phyloP scores from a whole-genome alignment of 2,797 vertebrate genomes.

The Tympanoctomys barrerae region DNA sequence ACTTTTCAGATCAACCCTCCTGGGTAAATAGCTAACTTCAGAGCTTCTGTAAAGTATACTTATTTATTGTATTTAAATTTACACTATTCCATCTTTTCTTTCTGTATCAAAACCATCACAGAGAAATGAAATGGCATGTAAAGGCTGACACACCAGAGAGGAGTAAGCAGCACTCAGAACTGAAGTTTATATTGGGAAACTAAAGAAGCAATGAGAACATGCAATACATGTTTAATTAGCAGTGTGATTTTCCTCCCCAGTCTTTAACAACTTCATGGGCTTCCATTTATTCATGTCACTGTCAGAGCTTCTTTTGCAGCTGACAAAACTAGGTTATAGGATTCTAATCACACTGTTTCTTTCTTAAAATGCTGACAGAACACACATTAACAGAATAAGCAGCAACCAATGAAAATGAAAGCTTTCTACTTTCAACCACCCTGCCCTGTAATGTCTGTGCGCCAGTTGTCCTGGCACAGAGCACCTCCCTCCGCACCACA shows the following conservation, averaged over 20 bases:
- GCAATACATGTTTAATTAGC: neutral
- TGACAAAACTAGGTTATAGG: constrained; percentile 58
- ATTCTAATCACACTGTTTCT: constrained; percentile 25
- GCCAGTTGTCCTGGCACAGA: constrained; percentile 21
- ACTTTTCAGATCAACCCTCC: constrained; percentile 3
- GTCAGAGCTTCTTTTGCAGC: constrained; percentile 48
- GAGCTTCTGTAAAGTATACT: neutral
- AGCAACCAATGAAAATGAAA: constrained; percentile 51
- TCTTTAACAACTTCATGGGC: constrained; percentile 11
- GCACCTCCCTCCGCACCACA: constrained; percentile 60
- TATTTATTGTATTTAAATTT: constrained; percentile 49
- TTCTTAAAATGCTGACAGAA: constrained; percentile 54
- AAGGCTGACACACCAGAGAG: neutral
- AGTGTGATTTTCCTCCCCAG: constrained; percentile 49
- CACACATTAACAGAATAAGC: constrained; percentile 48
- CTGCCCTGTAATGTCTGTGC: constrained; percentile 38
- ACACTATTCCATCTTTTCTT: neutral
- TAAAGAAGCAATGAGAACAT: neutral
- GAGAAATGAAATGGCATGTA: constrained; percentile 21
- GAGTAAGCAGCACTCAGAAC: neutral
- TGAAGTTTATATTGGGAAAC: neutral
- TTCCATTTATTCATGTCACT: neutral
- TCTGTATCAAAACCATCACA: neutral
- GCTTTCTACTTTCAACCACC: constrained; percentile 51
- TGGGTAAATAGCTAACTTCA: constrained; percentile 34